phyloP scores from a whole-genome alignment of 2,113 vertebrate species.

The Mormoops blainvillei region DNA sequence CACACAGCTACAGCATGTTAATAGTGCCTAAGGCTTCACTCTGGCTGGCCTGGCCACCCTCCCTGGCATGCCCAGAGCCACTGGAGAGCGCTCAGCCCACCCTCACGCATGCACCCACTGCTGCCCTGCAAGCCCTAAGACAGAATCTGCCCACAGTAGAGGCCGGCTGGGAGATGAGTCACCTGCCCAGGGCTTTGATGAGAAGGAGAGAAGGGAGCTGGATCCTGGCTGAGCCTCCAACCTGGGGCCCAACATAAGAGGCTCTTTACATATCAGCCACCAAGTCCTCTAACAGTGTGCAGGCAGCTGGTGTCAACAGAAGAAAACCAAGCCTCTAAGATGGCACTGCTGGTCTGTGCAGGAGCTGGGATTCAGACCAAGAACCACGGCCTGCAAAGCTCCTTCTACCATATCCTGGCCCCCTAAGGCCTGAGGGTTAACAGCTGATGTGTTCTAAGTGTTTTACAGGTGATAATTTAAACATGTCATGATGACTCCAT shows the following conservation, averaged over 20 bases:
- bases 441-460: not conserved
- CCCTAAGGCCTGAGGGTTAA: not conserved
- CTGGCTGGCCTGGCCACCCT: not conserved
- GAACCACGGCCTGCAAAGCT: not conserved
- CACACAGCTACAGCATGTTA: fast-evolving
- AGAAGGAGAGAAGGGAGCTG: not conserved
- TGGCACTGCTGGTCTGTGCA: not conserved
- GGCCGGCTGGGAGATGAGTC: fast-evolving
- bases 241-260: not conserved
- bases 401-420: not conserved
- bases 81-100: too few species aligned
- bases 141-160: not conserved
- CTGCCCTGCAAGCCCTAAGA: not conserved
- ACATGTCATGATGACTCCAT: not conserved
- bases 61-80: not conserved
- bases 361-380: not conserved
- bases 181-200: not conserved
- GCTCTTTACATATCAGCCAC: not conserved
- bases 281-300: not conserved
- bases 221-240: not conserved
- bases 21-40: not conserved
- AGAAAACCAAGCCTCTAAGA: not conserved
- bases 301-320: not conserved
- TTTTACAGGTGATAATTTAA: not conserved
- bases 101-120: too few species aligned